Evolutionary conservation across 2,113 vertebrate genomes (phyloP).

Genomic region (Pelecanus crispus): DNA sequence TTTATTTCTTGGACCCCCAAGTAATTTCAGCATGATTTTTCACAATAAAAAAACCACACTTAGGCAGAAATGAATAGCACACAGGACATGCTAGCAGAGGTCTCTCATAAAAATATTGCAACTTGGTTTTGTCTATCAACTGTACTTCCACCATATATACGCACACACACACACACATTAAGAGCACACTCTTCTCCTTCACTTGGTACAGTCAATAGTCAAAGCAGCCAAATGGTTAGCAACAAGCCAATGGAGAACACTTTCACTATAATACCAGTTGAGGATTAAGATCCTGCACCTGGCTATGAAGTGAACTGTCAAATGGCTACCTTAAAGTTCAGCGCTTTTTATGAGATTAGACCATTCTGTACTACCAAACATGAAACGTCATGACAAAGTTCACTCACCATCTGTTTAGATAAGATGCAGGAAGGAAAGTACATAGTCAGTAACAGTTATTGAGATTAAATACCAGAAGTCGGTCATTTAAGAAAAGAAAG

Average conservation of each 20-base stretch:
- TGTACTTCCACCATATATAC: slow-evolving; percentile 8
- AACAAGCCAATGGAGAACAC: background rate
- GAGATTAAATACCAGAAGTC: background rate
- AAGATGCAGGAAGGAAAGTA: slow-evolving; percentile 76
- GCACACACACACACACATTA: background rate
- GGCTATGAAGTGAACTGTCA: background rate
- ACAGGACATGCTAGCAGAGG: slow-evolving; percentile 73
- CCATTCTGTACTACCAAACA: slow-evolving; percentile 57
- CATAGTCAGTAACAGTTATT: slow-evolving; percentile 61
- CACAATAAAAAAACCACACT: slow-evolving; percentile 45
- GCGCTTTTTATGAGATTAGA: slow-evolving; percentile 78
- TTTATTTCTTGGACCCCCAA: slow-evolving; percentile 27
- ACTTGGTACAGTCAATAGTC: slow-evolving; percentile 61
- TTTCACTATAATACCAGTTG: background rate
- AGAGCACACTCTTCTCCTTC: background rate
- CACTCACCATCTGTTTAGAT: slow-evolving; percentile 85
- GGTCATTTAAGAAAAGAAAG: background rate
- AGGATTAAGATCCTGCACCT: background rate
- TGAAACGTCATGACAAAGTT: slow-evolving; percentile 61
- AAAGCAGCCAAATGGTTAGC: slow-evolving; percentile 31
- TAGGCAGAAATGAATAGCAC: slow-evolving; percentile 49
- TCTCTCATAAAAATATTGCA: slow-evolving; percentile 73
- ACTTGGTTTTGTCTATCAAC: slow-evolving; percentile 49
- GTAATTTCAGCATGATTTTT: background rate
- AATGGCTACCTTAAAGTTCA: slow-evolving; percentile 35